Evolutionary conservation across 23 tunicate species (phyloP).

Genomic region (Styela plicata): DNA sequence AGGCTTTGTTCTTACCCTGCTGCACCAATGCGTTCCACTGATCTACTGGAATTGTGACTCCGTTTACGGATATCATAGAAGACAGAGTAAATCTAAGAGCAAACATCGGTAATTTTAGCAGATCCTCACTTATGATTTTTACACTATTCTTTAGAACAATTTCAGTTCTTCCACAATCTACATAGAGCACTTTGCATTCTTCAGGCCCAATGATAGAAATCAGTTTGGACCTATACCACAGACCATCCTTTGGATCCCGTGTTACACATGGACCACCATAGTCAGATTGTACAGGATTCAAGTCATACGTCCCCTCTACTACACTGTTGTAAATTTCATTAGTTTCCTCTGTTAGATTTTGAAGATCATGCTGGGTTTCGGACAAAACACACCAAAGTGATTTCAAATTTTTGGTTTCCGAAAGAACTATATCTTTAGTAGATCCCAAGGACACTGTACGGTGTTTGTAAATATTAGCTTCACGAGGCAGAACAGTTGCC

Average conservation of each 20-base stretch:
- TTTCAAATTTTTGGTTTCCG: not conserved
- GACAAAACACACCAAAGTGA: conserved; percentile 19
- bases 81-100: not conserved
- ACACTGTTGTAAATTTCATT: conserved; percentile 13
- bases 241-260: not conserved
- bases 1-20: conserved; percentile 3
- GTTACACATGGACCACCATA: conserved; percentile 2
- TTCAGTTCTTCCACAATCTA: conserved; percentile 35
- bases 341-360: conserved; percentile 4
- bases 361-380: not conserved
- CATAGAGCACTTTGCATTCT: conserved; percentile 1
- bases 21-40: not conserved
- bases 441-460: not conserved
- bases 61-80: not conserved
- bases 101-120: not conserved
- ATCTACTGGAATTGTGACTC: not conserved
- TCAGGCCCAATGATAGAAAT: not conserved
- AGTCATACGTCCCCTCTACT: not conserved
- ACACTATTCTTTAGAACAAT: conserved; percentile 1
- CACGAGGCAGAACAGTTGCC: not conserved
- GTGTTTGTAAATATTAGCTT: not conserved
- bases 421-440: not conserved
- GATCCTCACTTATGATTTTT: not conserved
- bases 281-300: not conserved
- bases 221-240: conserved; percentile 5